Percentiles rank a stretch among this genome's conserved stretches.
Conservation (phyloP, 2,888 invertebrate species). For the Drosophila colorata region DNA sequence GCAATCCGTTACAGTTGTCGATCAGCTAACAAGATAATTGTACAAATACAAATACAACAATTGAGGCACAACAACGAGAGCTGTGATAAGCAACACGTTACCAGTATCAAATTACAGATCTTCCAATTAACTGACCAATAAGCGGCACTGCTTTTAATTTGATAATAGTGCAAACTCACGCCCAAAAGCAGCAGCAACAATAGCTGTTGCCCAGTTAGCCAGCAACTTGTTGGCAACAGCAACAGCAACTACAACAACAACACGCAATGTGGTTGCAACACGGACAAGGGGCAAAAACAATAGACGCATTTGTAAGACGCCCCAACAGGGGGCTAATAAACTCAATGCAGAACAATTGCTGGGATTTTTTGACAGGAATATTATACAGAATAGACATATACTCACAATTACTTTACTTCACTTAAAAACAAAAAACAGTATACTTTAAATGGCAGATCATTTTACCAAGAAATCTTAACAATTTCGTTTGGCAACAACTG, state of each 20-base stretch:
- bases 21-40: slow-evolving; percentile 79
- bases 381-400: slow-evolving; percentile 32
- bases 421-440: slow-evolving; percentile 8
- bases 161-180: slow-evolving; percentile 76
- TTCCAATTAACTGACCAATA: slow-evolving; percentile 79
- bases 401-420: slow-evolving; percentile 25
- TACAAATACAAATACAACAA: slow-evolving; percentile 50
- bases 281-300: slow-evolving; percentile 57
- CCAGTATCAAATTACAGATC: slow-evolving; percentile 75
- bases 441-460: slow-evolving; percentile 30
- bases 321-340: slow-evolving; percentile 78
- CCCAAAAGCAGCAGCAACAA: slow-evolving; percentile 43
- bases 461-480: slow-evolving; percentile 37
- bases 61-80: slow-evolving; percentile 54
- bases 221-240: slow-evolving; percentile 59
- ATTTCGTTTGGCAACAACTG: background rate
- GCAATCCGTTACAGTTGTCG: slow-evolving; percentile 78
- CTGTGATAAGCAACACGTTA: slow-evolving; percentile 79
- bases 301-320: slow-evolving; percentile 72
- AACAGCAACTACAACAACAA: slow-evolving; percentile 34
- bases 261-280: slow-evolving; percentile 48
- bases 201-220: slow-evolving; percentile 31
- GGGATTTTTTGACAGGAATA: slow-evolving; percentile 49
- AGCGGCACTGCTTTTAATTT: slow-evolving; percentile 76
- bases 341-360: slow-evolving; percentile 72